Conservation (phyloP, 2,888 invertebrate genomes). For the Bugula neritina region DNA sequence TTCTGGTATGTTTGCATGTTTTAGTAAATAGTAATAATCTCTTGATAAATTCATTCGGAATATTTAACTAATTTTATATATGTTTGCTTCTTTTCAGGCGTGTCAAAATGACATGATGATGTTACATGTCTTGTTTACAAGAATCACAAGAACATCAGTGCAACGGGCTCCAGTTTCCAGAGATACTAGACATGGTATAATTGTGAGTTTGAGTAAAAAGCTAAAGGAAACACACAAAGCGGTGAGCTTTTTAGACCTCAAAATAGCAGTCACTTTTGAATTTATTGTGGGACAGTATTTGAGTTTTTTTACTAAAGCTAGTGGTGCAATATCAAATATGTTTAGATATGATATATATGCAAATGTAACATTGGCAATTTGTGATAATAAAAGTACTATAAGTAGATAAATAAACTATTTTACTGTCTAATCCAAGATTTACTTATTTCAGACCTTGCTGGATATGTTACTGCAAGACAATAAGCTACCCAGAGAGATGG, state of each 20-base stretch:
- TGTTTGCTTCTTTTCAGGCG: no score
- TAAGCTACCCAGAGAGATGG: not conserved
- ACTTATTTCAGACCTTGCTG: not conserved
- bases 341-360: not conserved
- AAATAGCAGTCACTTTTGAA: no score
- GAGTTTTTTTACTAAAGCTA: not conserved
- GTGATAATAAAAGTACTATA: no score
- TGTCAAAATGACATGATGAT: not conserved
- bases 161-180: not conserved
- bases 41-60: not conserved
- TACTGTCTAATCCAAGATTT: no score
- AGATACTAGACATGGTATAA: not conserved
- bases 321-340: no score
- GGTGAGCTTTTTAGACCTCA: not conserved
- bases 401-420: no score
- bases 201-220: no score
- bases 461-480: not conserved
- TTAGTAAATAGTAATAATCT: no score
- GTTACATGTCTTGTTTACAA: not conserved
- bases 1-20: no score
- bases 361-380: no score
- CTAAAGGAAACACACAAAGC: no score
- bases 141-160: not conserved
- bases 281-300: not conserved
- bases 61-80: no score